These are phyloP conservation scores for Schlechtendalia chinensis DNA, from an alignment of 1,140 invertebrate species.

Conservation along the genomic window DNA sequence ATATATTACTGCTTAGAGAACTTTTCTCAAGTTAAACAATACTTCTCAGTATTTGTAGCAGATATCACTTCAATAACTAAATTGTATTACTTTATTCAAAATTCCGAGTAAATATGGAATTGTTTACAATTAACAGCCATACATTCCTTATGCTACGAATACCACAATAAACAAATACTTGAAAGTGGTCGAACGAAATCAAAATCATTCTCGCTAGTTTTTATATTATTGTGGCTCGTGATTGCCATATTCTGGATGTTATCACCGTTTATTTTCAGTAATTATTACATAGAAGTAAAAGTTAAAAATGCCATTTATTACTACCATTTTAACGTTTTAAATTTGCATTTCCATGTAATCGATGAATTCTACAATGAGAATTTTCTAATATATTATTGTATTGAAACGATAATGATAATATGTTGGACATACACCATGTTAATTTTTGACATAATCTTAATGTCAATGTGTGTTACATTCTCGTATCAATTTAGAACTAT, in stretches of 20 bases:
- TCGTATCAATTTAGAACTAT: background rate
- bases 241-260: background rate
- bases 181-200: background rate
- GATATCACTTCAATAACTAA: background rate
- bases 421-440: background rate
- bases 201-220: background rate
- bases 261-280: background rate
- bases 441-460: background rate
- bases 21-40: too few relatives aligned
- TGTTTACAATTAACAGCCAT: background rate
- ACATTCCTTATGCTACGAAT: background rate
- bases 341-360: background rate
- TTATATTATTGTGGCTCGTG: background rate
- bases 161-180: background rate
- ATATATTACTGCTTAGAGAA: too few relatives aligned
- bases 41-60: background rate
- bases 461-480: background rate
- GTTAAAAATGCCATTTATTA: too few relatives aligned
- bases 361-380: slow-evolving; percentile 9
- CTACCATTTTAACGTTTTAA: background rate
- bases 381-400: background rate
- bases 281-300: background rate
- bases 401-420: background rate
- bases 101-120: background rate
- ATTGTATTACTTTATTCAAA: background rate